Evolutionary conservation across 2,888 invertebrate genomes (phyloP), one percentile per base, ranked within the genome.

Genomic region (Melinaea menophilus): DNA sequence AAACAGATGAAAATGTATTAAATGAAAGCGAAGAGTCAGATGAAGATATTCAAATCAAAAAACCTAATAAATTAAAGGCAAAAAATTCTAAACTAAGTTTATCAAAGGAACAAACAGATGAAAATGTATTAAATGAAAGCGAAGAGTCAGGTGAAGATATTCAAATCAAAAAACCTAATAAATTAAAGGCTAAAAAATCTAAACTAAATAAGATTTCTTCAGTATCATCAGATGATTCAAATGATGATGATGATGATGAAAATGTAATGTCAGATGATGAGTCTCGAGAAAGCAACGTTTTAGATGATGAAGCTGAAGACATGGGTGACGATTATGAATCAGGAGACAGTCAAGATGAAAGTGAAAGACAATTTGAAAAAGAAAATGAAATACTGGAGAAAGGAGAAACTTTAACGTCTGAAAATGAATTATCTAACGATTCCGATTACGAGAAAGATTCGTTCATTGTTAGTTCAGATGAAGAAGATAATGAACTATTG

Each of bases 371-470:
- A 51, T 92, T 92, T 72, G 85, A 90, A 55, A 73, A 81, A 68
- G 85, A 91, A 61, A 88, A 93, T 76, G 88, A 91, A 79, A 80
- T 93, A 56, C 63, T 80, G 12, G 85, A 86, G 47, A 86, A 85
- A 69, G 92, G 92, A 2, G 92, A 92, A 77, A 92, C 92, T 2
- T 76, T 93, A 64, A 85, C 89, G 56, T 91, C 92, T 56, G 86
- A 91, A 55, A 84, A 83, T 54, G 81, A 90, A 5, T 76, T 85
- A 34, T 86, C 89, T 2, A 78, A 84, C 65, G 90, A 91, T 59
- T 79, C 85, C 0, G 86, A 90, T 66, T 91, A 91, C 66, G 90
- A 91, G 72, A 90, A 85, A 73, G 92, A 86, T 71, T 93, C 92
- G 0, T 93, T 93, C 73, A 73, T 93, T 62, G 92, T 91, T 2